Evolutionary conservation across 2,113 vertebrate species (phyloP).

Genomic region (Lates calcarifer): DNA sequence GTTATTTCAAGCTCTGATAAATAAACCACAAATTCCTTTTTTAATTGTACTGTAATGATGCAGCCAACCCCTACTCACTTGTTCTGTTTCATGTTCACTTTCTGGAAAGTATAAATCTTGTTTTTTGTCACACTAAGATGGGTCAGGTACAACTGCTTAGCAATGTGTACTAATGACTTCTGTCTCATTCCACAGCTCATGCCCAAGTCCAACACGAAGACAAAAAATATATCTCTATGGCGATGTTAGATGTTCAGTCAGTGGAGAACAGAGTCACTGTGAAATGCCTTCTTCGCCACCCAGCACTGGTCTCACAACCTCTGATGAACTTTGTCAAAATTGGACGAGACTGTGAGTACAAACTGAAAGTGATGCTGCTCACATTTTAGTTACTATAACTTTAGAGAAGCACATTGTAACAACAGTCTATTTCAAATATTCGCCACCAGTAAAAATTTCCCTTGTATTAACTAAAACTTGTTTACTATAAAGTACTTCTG

Average conservation of each 20-base stretch:
- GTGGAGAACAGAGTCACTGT: constrained; percentile 52
- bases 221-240: constrained; percentile 47
- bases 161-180: constrained; percentile 3
- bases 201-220: neutral
- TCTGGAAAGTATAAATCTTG: neutral
- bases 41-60: neutral
- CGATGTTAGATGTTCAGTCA: constrained; percentile 41
- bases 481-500: constrained; percentile 25
- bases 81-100: neutral
- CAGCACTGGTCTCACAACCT: constrained; percentile 31
- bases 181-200: constrained; percentile 60
- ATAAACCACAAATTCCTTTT: neutral
- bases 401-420: neutral
- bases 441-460: neutral
- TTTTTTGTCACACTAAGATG: neutral
- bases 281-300: constrained; percentile 78
- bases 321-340: constrained; percentile 68
- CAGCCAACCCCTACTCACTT: neutral
- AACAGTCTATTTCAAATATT: neutral
- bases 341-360: constrained; percentile 71
- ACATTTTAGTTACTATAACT: neutral
- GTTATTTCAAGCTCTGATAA: neutral
- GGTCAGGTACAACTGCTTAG: neutral
- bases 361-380: neutral
- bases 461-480: neutral